phyloP scores from a whole-genome alignment of 2,888 invertebrate genomes.

The Acrocera orbiculus region DNA sequence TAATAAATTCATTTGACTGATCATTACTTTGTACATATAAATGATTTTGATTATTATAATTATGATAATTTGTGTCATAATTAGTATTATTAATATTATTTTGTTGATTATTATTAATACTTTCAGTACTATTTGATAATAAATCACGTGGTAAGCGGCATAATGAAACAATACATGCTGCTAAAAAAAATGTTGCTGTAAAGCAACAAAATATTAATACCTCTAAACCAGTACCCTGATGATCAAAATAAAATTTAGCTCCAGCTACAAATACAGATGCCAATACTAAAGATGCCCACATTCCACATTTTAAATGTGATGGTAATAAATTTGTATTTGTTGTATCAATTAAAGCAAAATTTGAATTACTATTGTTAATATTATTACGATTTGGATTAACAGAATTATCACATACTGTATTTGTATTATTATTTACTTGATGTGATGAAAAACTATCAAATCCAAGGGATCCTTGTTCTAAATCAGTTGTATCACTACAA shows the following conservation, averaged over 20 bases:
- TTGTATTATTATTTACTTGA: no score
- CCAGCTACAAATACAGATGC: constrained; percentile 51
- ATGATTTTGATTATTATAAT: constrained; percentile 3
- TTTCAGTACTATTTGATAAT: constrained; percentile 28
- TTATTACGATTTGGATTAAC: no score
- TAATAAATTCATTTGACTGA: constrained; percentile 5
- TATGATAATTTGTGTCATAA: constrained; percentile 6
- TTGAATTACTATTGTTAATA: not conserved
- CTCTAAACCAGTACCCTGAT: constrained; percentile 41
- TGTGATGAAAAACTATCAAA: constrained; percentile 13
- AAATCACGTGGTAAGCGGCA: constrained; percentile 35
- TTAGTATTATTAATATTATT: not conserved
- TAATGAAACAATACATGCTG: constrained; percentile 44
- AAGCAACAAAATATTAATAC: constrained; percentile 45
- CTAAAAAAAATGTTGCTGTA: constrained; percentile 42
- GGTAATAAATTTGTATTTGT: constrained; percentile 32
- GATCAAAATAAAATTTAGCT: constrained; percentile 54
- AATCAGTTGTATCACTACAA: constrained; percentile 15
- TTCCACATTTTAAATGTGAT: constrained; percentile 46
- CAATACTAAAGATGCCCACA: constrained; percentile 53
- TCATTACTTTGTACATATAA: constrained; percentile 8
- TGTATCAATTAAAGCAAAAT: constrained; percentile 5
- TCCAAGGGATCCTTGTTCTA: constrained; percentile 16
- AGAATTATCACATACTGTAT: no score
- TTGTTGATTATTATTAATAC: constrained; percentile 10